A percentile compares a stretch with the other conserved stretches of the same genome.
Evolutionary conservation across 2,113 vertebrate species (phyloP).

Genomic region (Alectura lathami): DNA sequence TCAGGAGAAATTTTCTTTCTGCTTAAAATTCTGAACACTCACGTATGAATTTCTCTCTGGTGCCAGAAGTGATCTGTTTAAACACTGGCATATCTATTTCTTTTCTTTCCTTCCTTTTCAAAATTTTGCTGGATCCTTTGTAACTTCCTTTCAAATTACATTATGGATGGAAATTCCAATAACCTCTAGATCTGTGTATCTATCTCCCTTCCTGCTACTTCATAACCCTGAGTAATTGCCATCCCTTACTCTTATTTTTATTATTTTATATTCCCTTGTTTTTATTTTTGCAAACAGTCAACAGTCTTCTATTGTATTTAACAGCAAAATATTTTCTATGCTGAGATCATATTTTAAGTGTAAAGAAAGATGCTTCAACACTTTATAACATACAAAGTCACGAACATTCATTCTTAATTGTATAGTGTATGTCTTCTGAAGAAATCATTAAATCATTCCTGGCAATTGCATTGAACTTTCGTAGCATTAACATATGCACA

Average conservation of each 20-base stretch:
- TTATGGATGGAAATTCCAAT: background rate
- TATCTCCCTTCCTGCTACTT: background rate
- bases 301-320: background rate
- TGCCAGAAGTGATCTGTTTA: background rate
- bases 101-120: background rate
- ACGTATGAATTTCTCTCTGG: background rate
- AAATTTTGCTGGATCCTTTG: background rate
- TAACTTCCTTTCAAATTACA: background rate
- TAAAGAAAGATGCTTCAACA: background rate
- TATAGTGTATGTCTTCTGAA: background rate
- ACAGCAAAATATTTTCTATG: background rate
- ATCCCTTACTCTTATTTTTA: background rate
- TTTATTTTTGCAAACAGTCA: background rate
- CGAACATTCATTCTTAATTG: background rate
- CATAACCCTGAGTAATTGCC: background rate
- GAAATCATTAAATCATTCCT: background rate
- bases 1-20: background rate
- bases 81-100: background rate
- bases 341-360: background rate
- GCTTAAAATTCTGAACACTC: background rate
- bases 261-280: background rate
- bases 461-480: background rate
- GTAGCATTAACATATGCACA: background rate
- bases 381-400: background rate
- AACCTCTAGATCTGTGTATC: background rate